Base-by-base conservation (phyloP, 1,140 invertebrate species). In the Scaptomyza graminum region DNA sequence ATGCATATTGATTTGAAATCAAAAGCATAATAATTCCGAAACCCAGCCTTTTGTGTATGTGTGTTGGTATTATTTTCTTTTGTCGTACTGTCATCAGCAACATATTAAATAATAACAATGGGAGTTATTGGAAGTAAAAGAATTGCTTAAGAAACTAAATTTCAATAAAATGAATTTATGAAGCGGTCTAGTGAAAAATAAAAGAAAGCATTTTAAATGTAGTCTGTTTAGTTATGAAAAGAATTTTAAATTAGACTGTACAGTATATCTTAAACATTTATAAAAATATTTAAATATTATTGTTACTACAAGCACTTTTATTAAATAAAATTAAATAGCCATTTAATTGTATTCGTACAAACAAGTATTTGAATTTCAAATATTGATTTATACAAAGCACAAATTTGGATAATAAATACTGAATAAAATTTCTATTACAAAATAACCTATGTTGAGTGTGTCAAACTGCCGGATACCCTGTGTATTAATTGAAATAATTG, bases 1-100 rank as follows among this genome's bases (percentile, higher is more conserved):
- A 82, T 82, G 82, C 82, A 85, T 81, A 78, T 73, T 31, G 28
- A 31, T 6, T 31, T 31, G 4, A 31, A 31, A 31, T 76, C 55
- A 74, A 70, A 79, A 76, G 80, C 76, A 80, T 83, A 82, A 68
- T 66, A 81, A 60, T 76, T 76, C 34, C 34, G 18, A 71, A 18
- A 47, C 1, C 46, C 47, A 67, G 62, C 67, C 34, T 60, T 60
- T 34, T 34, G 28, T 1, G 31, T 34, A 7, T 34, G 3, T 49
- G 44, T 22, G 18, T 37, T 12, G 18, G 43, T 37, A 25, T 67
- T 13, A 57, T 46, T 68, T 63, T 59, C 37, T 39, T 70, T 75
- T 75, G 55, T 65, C 51, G 37, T 31, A 13, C 63, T 39, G 43
- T 56, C 18, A 65, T 34, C 22, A 16, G 47, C 16, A 52, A 52